Percentiles rank a stretch among this genome's conserved stretches.
Evolutionary conservation across 1,140 invertebrate genomes (phyloP).

Genomic region (Tachypleus tridentatus): DNA sequence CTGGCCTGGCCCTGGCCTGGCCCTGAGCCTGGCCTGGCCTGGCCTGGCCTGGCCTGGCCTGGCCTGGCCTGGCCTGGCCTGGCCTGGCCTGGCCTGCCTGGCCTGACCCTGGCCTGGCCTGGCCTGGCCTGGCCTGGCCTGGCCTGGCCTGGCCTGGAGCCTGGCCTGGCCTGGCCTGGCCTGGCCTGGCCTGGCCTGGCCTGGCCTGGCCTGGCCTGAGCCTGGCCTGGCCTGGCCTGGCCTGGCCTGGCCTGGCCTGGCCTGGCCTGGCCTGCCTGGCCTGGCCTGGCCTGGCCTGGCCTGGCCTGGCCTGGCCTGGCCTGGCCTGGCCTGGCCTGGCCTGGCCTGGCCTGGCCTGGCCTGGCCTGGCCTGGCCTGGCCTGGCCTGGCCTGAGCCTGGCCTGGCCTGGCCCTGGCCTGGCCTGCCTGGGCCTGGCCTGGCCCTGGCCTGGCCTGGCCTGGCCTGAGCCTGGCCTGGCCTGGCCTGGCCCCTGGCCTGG

Average conservation of each 20-base stretch:
- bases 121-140: constrained; percentile 27
- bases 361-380: constrained; percentile 19
- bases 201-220: constrained; percentile 24
- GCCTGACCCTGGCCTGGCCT: too few species aligned
- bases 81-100: constrained; percentile 21
- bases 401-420: too few species aligned
- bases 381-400: constrained; percentile 21
- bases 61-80: constrained; percentile 17
- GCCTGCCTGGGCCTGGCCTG: too few species aligned
- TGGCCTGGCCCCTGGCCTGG: too few species aligned
- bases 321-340: constrained; percentile 22
- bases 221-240: constrained; percentile 24
- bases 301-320: constrained; percentile 25
- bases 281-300: constrained; percentile 26
- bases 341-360: constrained; percentile 25
- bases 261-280: too few species aligned
- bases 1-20: too few species aligned
- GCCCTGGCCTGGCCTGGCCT: constrained; percentile 24
- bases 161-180: too few species aligned
- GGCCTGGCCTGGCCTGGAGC: too few species aligned
- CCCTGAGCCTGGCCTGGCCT: constrained; percentile 22
- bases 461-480: constrained; percentile 21
- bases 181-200: constrained; percentile 20
- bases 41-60: constrained; percentile 21
- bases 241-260: constrained; percentile 24